These are phyloP conservation scores for Panagrolaimus sp. DNA, from an alignment of 1,140 invertebrate genomes.

Conservation along the genomic window DNA sequence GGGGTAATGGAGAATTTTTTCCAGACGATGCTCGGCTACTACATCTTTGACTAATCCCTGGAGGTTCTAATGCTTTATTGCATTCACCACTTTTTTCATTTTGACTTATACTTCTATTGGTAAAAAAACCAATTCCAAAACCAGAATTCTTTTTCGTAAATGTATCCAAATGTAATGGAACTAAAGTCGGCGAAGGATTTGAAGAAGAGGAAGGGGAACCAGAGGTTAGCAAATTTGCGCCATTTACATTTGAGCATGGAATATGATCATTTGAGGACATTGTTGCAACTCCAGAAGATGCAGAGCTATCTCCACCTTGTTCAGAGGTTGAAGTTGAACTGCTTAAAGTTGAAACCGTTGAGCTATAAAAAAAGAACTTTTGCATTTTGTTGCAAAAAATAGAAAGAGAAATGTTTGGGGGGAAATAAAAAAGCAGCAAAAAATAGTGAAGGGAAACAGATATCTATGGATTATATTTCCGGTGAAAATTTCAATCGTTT, in stretches of 20 bases:
- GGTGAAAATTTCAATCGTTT: too few relatives aligned
- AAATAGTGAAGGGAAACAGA: too few relatives aligned
- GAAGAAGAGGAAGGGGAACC: neutral
- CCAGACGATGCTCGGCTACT: conserved; percentile 3
- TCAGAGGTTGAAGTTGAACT: conserved; percentile 5
- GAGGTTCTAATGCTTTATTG: neutral
- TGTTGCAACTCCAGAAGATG: conserved; percentile 7
- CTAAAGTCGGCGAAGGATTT: neutral
- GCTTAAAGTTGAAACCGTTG: neutral
- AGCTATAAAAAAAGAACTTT: neutral
- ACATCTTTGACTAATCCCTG: neutral
- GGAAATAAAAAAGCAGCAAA: too few relatives aligned
- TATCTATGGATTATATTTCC: too few relatives aligned
- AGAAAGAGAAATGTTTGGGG: too few relatives aligned
- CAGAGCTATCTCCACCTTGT: neutral
- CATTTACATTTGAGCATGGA: neutral
- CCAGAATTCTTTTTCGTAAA: too few relatives aligned
- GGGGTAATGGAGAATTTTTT: neutral
- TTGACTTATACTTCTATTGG: neutral
- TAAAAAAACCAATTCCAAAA: too few relatives aligned
- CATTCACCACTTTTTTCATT: neutral
- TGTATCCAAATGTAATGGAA: neutral
- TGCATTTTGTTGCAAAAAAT: too few relatives aligned
- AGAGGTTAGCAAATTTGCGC: too few relatives aligned
- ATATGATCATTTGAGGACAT: conserved; percentile 10